phyloP scores from a whole-genome alignment of 1,140 invertebrate species.

The Babylonia areolata region DNA sequence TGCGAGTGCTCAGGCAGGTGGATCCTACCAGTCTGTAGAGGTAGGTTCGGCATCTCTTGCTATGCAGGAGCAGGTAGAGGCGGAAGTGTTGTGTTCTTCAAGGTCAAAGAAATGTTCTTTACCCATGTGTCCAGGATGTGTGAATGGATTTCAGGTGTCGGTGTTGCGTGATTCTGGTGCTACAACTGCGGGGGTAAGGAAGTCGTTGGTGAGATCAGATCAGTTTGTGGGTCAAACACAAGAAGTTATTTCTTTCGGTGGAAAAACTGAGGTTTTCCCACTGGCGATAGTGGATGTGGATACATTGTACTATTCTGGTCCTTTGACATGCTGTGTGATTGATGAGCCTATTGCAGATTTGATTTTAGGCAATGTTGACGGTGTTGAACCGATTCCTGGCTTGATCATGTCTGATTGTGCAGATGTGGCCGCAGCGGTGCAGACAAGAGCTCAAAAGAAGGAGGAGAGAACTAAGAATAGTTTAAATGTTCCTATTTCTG shows the following conservation, averaged over 20 bases:
- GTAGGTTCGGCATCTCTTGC: not conserved
- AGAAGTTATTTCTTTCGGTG: not conserved
- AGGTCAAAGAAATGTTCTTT: not conserved
- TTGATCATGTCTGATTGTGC: not conserved
- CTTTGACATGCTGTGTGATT: not conserved
- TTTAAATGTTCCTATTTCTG: not conserved
- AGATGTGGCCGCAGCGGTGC: not conserved
- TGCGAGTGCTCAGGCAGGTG: not conserved
- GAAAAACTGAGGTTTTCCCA: not conserved
- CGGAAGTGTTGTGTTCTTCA: not conserved
- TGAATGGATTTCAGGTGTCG: not conserved
- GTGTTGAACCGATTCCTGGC: not conserved
- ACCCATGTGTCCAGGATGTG: not conserved
- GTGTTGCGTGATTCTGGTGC: not conserved
- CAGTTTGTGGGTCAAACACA: not conserved
- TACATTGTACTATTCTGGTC: not conserved
- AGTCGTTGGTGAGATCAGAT: not conserved
- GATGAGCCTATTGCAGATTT: constrained; percentile 6
- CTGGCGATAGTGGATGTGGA: not conserved
- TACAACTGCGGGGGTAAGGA: not conserved
- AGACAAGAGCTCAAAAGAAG: not conserved
- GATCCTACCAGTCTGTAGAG: not conserved
- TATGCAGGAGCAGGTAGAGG: not conserved
- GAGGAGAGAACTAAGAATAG: not conserved
- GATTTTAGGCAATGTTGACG: constrained; percentile 3